Conservation (phyloP, 2,113 vertebrate genomes). For the Panthera leo region DNA sequence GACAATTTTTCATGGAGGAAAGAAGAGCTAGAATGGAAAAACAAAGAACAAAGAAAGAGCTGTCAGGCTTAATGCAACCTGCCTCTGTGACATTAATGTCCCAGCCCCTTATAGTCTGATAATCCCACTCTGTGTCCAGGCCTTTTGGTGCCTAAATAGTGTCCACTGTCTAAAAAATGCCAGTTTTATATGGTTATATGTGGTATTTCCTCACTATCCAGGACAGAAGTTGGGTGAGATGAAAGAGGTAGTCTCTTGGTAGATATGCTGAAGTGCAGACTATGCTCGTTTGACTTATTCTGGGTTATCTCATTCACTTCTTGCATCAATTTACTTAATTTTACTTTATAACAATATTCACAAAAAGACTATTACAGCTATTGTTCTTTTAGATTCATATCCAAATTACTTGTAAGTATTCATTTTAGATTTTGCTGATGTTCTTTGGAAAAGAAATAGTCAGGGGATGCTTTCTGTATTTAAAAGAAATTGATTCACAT, state of each 20-base stretch:
- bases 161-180: not conserved
- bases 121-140: not conserved
- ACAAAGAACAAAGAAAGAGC: not conserved
- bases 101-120: not conserved
- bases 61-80: not conserved
- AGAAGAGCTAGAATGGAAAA: not conserved
- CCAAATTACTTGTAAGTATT: conserved; percentile 57
- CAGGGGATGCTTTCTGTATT: conserved; percentile 52
- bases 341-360: conserved; percentile 33
- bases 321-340: conserved; percentile 31
- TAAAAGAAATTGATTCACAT: conserved; percentile 62
- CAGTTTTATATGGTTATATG: not conserved
- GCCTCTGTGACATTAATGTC: not conserved
- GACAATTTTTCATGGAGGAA: not conserved
- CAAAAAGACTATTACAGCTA: conserved; percentile 29
- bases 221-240: not conserved
- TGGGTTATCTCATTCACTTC: not conserved
- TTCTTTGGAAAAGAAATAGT: conserved; percentile 56
- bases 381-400: conserved; percentile 51
- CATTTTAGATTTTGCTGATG: conserved; percentile 63
- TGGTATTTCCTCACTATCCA: not conserved
- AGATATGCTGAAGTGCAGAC: not conserved
- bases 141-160: too few relatives aligned
- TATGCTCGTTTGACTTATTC: not conserved
- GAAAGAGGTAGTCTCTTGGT: not conserved